phyloP scores from a whole-genome alignment of 2,113 vertebrate genomes.

The Rhinoderma darwinii region DNA sequence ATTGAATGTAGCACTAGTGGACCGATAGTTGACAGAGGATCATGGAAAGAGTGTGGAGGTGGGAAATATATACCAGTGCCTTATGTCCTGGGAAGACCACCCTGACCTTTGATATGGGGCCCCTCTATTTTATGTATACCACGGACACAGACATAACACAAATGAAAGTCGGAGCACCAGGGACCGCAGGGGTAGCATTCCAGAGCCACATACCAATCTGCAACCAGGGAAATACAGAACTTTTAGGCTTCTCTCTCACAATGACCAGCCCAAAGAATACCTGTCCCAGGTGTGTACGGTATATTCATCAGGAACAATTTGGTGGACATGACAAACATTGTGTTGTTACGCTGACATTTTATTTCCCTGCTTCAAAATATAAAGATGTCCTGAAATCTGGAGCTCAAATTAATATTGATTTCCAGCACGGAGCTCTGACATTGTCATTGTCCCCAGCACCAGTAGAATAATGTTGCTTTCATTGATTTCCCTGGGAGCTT shows the following conservation, averaged over 20 bases:
- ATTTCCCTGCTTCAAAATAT: neutral
- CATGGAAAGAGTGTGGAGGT: no score
- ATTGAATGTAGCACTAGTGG: no score
- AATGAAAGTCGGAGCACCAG: neutral
- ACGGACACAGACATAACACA: neutral
- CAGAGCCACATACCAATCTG: no score
- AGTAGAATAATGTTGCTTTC: neutral
- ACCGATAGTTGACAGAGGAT: no score
- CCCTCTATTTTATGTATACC: neutral
- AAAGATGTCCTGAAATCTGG: neutral
- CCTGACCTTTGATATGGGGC: no score
- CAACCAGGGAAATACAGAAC: neutral
- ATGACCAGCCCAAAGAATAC: no score
- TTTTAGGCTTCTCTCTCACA: neutral
- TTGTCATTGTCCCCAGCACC: neutral
- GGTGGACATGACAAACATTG: neutral
- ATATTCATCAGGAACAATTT: neutral
- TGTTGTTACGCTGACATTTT: neutral
- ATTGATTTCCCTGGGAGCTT: neutral
- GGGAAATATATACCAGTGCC: no score
- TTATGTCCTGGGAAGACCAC: no score
- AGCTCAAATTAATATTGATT: slow-evolving; percentile 26
- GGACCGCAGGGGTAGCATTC: neutral
- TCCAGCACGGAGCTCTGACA: neutral
- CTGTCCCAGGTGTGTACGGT: neutral